Base-by-base conservation (phyloP, 2,888 invertebrate species). In the Sphaerophoria rueppellii region DNA sequence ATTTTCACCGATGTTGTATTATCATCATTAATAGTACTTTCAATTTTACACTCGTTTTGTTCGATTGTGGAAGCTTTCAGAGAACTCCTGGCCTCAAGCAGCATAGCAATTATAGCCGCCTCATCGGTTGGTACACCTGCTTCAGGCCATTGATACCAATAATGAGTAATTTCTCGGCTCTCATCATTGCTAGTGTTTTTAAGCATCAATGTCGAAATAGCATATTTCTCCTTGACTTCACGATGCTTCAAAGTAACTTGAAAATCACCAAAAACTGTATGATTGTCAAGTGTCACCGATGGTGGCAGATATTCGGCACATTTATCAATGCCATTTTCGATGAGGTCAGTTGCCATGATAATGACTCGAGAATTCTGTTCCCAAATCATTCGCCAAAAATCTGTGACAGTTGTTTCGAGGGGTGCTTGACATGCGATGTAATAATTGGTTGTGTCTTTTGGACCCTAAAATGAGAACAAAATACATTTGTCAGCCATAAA, bases 341-440 rank as follows among this genome's bases (percentile, higher is more conserved):
- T 95, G 81, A 98, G 94, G 91, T 97, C 96, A 0, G 98, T 98
- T 43, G 98, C 93, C 97, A 98, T 98, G 82, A 98, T 94, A 87
- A 98, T 94, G 52, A 97, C 95, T 88, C 96, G 94, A 12, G 95
- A 94, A 91, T 98, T 97, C 91, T 98, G 98, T 89, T 98, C 98
- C 98, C 98, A 98, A 67, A 98, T 94, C 98, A 98, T 98, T 55
- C 97, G 94, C 98, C 98, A 98, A 91, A 98, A 98, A 92, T 98
- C 98, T 40, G 93, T 93, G 0, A 97, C 95, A 0, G 98, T 98
- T 87, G 95, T 94, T 76, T 95, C 94, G 87, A 98, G 92, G 0
- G 98, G 98, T 9, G 97, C 98, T 92, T 98, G 98, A 88, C 97
- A 96, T 16, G 97, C 97, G 46, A 98, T 97, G 92, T 98, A 98